Percentiles rank a stretch among this genome's conserved stretches.
phyloP scores from a whole-genome alignment of 1,140 invertebrate species.

The Temnothorax curvispinosus region DNA sequence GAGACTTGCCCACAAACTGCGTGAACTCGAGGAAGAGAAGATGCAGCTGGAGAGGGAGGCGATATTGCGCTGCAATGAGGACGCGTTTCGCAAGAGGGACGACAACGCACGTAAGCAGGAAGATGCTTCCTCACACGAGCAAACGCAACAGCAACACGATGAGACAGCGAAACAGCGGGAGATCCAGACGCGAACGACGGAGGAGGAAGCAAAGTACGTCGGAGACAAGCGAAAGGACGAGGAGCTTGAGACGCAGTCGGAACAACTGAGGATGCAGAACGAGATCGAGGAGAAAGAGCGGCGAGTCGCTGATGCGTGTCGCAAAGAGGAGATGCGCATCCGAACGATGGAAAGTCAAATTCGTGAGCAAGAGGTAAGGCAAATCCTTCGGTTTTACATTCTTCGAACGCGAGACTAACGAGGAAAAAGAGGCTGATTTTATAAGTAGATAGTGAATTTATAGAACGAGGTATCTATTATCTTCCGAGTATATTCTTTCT shows the following conservation, averaged over 20 bases:
- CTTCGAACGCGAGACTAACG: neutral
- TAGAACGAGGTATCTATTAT: neutral
- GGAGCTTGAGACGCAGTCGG: constrained; percentile 73
- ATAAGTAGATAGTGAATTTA: constrained; percentile 43
- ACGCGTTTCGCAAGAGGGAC: constrained; percentile 82
- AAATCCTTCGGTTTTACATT: neutral
- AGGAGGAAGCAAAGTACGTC: constrained; percentile 66
- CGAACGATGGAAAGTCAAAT: constrained; percentile 87
- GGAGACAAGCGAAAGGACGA: constrained; percentile 76
- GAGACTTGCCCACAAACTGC: constrained; percentile 86
- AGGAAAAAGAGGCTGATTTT: constrained; percentile 22
- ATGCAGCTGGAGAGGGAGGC: constrained; percentile 85
- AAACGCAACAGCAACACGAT: constrained; percentile 76
- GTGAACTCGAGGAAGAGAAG: constrained; percentile 86
- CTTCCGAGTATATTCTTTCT: neutral
- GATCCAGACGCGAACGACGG: constrained; percentile 25
- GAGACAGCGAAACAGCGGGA: constrained; percentile 71
- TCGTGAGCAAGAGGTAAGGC: constrained; percentile 86
- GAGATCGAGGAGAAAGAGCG: constrained; percentile 77
- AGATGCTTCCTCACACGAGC: constrained; percentile 62
- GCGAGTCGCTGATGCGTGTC: constrained; percentile 73
- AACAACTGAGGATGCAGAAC: constrained; percentile 76
- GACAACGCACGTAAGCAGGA: constrained; percentile 82
- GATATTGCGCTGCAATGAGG: constrained; percentile 77
- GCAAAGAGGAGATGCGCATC: constrained; percentile 84